Conservation (phyloP, 1,140 invertebrate species). For the Elysia chlorotica region DNA sequence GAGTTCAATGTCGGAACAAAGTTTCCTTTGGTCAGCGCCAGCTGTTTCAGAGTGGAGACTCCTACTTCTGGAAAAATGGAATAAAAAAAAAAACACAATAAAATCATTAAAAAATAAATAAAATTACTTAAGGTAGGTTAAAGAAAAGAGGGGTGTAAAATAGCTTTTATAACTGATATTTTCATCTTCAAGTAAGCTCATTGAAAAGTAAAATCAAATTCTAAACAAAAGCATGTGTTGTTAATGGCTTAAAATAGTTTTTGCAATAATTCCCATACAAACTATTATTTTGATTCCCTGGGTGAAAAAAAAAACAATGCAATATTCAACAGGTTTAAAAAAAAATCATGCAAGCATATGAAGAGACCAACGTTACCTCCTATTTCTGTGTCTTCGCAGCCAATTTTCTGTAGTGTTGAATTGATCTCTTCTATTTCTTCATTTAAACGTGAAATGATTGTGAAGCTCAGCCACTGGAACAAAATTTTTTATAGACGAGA, state of each 20-base stretch:
- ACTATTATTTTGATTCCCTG: not conserved
- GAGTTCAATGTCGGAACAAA: conserved; percentile 73
- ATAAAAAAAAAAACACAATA: too few species aligned
- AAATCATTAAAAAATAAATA: too few species aligned
- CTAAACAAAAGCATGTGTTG: not conserved
- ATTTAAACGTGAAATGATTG: conserved; percentile 73
- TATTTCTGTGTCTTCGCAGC: conserved; percentile 73
- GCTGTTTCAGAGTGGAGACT: conserved; percentile 59
- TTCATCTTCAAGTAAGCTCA: too few species aligned
- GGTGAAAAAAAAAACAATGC: not conserved
- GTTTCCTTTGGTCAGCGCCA: conserved; percentile 67
- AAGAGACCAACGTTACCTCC: conserved; percentile 62
- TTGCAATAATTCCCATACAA: not conserved
- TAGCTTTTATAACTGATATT: too few species aligned
- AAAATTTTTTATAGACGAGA: too few species aligned
- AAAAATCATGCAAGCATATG: not conserved
- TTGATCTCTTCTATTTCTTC: conserved; percentile 75
- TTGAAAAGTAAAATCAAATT: not conserved
- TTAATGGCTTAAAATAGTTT: not conserved
- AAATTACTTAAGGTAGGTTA: too few species aligned
- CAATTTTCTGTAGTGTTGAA: conserved; percentile 70
- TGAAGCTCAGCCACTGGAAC: conserved; percentile 78
- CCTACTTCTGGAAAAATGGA: conserved; percentile 53
- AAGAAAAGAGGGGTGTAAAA: too few species aligned
- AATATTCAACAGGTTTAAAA: not conserved